phyloP scores from a whole-genome alignment of 2,888 invertebrate species.

The Abscondita cerata region DNA sequence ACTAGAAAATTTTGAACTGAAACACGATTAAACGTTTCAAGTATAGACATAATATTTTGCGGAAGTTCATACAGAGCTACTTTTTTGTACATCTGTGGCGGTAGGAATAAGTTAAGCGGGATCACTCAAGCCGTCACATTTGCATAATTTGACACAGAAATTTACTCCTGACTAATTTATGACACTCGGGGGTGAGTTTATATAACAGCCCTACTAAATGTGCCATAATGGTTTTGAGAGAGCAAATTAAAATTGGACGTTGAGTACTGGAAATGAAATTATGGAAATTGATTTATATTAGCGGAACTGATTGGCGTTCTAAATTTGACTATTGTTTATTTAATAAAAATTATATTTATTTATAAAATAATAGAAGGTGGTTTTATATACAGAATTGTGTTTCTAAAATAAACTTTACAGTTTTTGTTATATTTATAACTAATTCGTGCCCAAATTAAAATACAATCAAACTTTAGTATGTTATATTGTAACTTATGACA shows the following conservation, averaged over 20 bases:
- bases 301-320: slow-evolving; percentile 5
- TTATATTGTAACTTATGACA: no score
- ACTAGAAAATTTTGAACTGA: no score
- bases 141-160: slow-evolving; percentile 59
- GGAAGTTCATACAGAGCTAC: neutral
- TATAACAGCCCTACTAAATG: slow-evolving; percentile 54
- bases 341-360: no score
- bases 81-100: slow-evolving; percentile 43
- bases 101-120: slow-evolving; percentile 45
- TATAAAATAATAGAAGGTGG: no score
- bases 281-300: slow-evolving; percentile 3
- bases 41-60: no score
- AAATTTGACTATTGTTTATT: no score
- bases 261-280: slow-evolving; percentile 10
- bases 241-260: slow-evolving; percentile 50
- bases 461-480: no score
- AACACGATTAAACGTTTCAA: no score
- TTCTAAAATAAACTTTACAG: no score
- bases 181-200: slow-evolving; percentile 56
- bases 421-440: no score
- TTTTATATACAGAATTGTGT: no score
- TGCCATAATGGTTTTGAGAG: slow-evolving; percentile 53
- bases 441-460: no score
- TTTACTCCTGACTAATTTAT: slow-evolving; percentile 59
- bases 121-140: slow-evolving; percentile 54